Evolutionary conservation across 2,797 vertebrate species (phyloP), one percentile per base, ranked within the genome.

Genomic region (Epinephelus coioides): DNA sequence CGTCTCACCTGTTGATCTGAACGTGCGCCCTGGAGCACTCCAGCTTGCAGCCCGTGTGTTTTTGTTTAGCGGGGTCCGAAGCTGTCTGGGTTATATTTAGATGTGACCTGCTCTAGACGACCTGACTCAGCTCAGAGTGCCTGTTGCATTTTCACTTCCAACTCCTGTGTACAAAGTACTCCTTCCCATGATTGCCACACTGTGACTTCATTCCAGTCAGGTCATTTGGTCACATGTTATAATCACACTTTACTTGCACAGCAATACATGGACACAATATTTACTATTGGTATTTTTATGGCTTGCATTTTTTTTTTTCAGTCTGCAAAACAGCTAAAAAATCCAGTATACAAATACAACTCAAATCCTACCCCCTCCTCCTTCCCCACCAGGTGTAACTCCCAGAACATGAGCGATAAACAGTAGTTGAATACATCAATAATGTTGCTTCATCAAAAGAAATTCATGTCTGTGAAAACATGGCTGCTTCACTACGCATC

Each of bases 51-150:
- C 38, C 30, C 3, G 49, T 79, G 76, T 25, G 94, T 95, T 95
- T 96, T 94, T 95, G 93, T 94, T 91, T 82, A 73, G 77, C 38
- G 1, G 62, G 74, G 67, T 81, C 73, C 60, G 25, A 6, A 62
- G 50, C 70, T 9, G 75, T 73, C 76, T 57, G 76, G 86, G 94
- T 93, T 97, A 98, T 97, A 95, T 97, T 97, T 97, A 97, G 96
- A 91, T 34, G 78, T 96, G 96, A 96, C 96, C 96, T 94, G 94
- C 93, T 95, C 90, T 89, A 94, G 76, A 69, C n/a, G 56, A 76
- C 87, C 76, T 81, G 82, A 80, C 84, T 86, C 78, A 78, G 75
- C 86, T 88, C 82, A 62, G 64, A 69, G 64, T 82, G 68, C 27
- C 68, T 15, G 76, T 82, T 87, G 73, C 17, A 2, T 62, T 78